phyloP scores from a whole-genome alignment of 2,797 vertebrate species.

The Sebastes aleutianus region DNA sequence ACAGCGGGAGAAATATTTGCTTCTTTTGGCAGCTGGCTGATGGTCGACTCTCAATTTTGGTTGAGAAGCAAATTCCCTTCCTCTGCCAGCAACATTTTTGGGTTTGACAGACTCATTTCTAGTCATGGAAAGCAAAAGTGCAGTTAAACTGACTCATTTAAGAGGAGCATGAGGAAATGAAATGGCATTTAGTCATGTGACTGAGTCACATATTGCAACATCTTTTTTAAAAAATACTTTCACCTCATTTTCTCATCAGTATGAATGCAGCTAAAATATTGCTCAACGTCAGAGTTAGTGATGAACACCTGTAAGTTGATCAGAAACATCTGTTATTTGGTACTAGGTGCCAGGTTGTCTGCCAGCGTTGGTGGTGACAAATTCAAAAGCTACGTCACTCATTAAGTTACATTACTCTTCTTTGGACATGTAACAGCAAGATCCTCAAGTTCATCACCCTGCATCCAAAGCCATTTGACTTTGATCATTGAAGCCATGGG shows the following conservation, averaged over 20 bases:
- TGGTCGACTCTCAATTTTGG: conserved; percentile 57
- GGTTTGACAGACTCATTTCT: conserved; percentile 44
- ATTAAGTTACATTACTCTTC: conserved; percentile 31
- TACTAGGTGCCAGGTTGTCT: conserved; percentile 61
- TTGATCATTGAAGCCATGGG: conserved; percentile 39
- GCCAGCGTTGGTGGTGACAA: conserved; percentile 57
- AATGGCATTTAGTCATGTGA: conserved; percentile 25
- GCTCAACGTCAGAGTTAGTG: conserved; percentile 12
- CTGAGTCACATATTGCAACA: conserved; percentile 31
- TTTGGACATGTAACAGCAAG: conserved; percentile 60
- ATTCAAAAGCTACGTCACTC: conserved; percentile 43
- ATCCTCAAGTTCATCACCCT: conserved; percentile 17
- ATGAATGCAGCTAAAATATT: conserved; percentile 1
- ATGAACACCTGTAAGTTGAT: conserved; percentile 57
- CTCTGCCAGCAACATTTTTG: conserved; percentile 56
- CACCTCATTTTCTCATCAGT: conserved; percentile 1
- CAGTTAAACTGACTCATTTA: conserved; percentile 40
- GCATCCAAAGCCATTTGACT: conserved; percentile 34
- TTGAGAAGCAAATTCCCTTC: conserved; percentile 57
- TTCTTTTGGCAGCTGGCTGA: conserved; percentile 66
- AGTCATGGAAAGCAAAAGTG: conserved; percentile 41
- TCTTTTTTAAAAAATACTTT: not conserved
- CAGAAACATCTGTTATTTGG: conserved; percentile 57
- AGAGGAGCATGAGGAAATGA: conserved; percentile 15
- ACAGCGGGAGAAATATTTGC: conserved; percentile 69